A percentile compares a stretch with the other conserved stretches of the same genome.
Conservation (phyloP, 2,797 vertebrate genomes). For the Lepus townsendii region DNA sequence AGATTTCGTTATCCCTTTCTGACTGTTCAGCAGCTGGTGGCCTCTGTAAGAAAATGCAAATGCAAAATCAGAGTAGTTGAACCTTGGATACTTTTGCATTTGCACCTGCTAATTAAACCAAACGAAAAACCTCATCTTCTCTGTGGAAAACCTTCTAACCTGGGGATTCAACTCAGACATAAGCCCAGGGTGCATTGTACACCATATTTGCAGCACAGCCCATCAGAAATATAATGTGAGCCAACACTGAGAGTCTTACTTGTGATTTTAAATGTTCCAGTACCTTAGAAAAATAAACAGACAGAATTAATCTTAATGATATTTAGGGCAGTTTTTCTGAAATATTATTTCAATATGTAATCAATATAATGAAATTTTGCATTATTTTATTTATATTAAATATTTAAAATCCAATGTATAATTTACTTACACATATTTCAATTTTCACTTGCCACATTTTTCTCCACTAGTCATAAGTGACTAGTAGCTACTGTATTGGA, state of each 20-base stretch:
- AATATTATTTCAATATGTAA: slow-evolving; percentile 1
- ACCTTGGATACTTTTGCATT: slow-evolving; percentile 75
- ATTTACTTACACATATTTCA: background rate
- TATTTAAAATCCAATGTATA: background rate
- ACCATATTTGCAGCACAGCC: background rate
- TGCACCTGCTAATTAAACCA: slow-evolving; percentile 83
- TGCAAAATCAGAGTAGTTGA: slow-evolving; percentile 68
- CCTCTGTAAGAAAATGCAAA: slow-evolving; percentile 69
- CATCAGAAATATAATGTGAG: background rate
- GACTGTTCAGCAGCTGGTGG: slow-evolving; percentile 69
- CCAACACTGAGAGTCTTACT: background rate
- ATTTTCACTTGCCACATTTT: background rate
- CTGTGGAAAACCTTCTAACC: slow-evolving; percentile 65
- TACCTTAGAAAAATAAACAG: background rate
- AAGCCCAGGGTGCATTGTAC: background rate
- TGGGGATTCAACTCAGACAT: background rate
- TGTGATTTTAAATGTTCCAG: background rate
- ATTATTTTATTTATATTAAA: background rate
- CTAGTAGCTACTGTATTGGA: background rate
- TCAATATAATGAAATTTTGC: background rate
- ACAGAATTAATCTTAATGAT: slow-evolving; percentile 8
- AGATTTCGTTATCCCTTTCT: slow-evolving; percentile 59
- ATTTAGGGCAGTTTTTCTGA: slow-evolving; percentile 9
- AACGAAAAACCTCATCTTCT: slow-evolving; percentile 67
- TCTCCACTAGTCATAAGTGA: background rate